phyloP scores from a whole-genome alignment of 2,797 vertebrate species.

The Falco rusticolus region DNA sequence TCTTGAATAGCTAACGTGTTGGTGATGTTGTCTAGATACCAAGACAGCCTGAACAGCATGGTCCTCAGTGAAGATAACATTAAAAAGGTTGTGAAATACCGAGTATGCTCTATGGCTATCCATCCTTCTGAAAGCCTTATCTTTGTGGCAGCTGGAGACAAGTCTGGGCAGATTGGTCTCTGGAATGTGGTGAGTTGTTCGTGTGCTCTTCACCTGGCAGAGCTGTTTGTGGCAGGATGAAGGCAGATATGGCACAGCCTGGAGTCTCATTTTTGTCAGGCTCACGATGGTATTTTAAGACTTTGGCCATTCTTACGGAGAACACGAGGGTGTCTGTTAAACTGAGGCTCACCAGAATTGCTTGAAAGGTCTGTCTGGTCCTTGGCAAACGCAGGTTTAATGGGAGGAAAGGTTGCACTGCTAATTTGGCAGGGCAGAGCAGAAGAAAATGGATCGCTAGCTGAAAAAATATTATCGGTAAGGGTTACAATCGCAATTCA shows the following conservation, averaged over 20 bases:
- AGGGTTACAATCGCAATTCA: not conserved
- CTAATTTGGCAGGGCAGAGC: too few species aligned
- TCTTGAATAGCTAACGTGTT: not conserved
- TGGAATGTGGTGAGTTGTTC: conserved; percentile 85
- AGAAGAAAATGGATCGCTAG: not conserved
- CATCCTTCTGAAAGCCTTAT: conserved; percentile 84
- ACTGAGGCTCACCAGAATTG: not conserved
- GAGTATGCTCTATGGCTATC: conserved; percentile 83
- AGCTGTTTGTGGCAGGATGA: not conserved
- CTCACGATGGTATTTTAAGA: fast-evolving
- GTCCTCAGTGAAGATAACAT: conserved; percentile 71
- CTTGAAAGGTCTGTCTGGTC: not conserved
- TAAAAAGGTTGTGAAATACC: conserved; percentile 82
- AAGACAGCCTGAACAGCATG: conserved; percentile 78
- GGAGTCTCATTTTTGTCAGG: not conserved
- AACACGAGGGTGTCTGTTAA: not conserved
- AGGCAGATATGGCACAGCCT: not conserved
- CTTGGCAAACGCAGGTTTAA: not conserved
- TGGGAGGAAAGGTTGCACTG: not conserved
- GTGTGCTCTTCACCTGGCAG: not conserved
- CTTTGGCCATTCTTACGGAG: fast-evolving
- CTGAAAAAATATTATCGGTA: not conserved
- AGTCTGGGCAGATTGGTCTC: conserved; percentile 83
- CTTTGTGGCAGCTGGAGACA: conserved; percentile 88
- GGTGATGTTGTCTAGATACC: conserved; percentile 78